Evolutionary conservation across 2,797 vertebrate genomes (phyloP), one percentile per base, ranked within the genome.

Genomic region (Podargus strigoides): DNA sequence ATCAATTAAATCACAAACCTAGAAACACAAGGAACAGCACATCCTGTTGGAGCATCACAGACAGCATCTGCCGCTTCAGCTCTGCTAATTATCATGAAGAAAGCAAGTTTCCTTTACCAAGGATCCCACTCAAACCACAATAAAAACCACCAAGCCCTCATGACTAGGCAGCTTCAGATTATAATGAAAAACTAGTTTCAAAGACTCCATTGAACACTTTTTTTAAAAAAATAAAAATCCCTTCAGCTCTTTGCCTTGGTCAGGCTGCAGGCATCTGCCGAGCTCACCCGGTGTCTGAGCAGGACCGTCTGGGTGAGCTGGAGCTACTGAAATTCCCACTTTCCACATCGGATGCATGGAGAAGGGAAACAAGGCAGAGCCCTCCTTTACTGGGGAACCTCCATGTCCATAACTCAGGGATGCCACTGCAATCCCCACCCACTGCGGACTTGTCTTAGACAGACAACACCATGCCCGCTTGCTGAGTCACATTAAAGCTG

Each of bases 1-100:
- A n/a, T 91, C 90, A 56, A 95, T 96, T 91, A 97, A 96, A 90
- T 78, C 50, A 59, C 80, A 87, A 92, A 2, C 24, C 39, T 50
- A 30, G 56, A 49, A 93, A 92, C 12, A 60, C 18, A 75, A 50
- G 67, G 20, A 60, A n/a, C 13, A 58, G 37, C 24, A 28, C 6
- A n/a, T n/a, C 46, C 47, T 41, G 36, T 69, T 36, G 79, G 7
- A 11, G 16, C 50, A 46, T 24, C 55, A 66, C 27, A 52, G 62
- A 56, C 20, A 64, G 52, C 32, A 68, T 44, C 60, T 46, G 15
- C 21, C 36, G 7, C 12, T 55, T 36, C 23, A 46, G 18, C 26
- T 46, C 36, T 41, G 27, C 52, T 75, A 14, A 42, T 18, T 22
- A 44, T 26, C 13, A 21, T 19, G 1, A 2, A 37, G 37, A 49